Evolutionary conservation across 1,140 invertebrate genomes (phyloP).

Genomic region (Gonatopus flavifemur): DNA sequence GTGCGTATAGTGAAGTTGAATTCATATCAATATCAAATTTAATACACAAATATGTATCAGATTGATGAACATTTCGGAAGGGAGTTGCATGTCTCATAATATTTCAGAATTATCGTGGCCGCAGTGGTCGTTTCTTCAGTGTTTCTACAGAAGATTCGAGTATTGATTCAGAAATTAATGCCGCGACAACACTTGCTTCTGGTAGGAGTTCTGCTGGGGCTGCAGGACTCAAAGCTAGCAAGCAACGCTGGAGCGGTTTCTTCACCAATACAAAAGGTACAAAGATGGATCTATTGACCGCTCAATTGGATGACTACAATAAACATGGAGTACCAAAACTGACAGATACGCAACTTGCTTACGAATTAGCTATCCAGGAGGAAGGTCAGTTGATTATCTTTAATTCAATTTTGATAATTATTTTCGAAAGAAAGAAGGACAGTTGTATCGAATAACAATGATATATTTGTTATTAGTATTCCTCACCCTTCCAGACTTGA

Average conservation of each 20-base stretch:
- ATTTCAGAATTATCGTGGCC: constrained; percentile 61
- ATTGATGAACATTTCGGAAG: too few relatives aligned
- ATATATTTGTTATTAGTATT: too few relatives aligned
- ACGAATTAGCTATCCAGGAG: constrained; percentile 48
- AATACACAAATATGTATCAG: too few relatives aligned
- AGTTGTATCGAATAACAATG: too few relatives aligned
- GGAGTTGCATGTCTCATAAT: too few relatives aligned
- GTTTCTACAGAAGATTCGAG: constrained; percentile 65
- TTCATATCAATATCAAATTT: too few relatives aligned
- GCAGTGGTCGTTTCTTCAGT: constrained; percentile 64
- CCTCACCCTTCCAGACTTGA: too few relatives aligned
- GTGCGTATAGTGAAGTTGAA: too few relatives aligned
- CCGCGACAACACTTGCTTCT: constrained; percentile 32
- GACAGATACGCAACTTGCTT: constrained; percentile 43
- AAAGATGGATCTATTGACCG: constrained; percentile 66
- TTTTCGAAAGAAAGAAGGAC: too few relatives aligned
- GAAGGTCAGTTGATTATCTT: constrained; percentile 50
- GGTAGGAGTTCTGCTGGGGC: constrained; percentile 41
- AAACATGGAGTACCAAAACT: constrained; percentile 68
- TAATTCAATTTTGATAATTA: too few relatives aligned
- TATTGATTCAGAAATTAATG: constrained; percentile 47
- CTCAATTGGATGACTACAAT: constrained; percentile 69
- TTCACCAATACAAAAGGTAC: constrained; percentile 68
- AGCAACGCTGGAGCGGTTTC: constrained; percentile 69
- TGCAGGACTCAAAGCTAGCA: constrained; percentile 52